Evolutionary conservation across 1,140 invertebrate genomes (phyloP).

Genomic region (Conus ventricosus): DNA sequence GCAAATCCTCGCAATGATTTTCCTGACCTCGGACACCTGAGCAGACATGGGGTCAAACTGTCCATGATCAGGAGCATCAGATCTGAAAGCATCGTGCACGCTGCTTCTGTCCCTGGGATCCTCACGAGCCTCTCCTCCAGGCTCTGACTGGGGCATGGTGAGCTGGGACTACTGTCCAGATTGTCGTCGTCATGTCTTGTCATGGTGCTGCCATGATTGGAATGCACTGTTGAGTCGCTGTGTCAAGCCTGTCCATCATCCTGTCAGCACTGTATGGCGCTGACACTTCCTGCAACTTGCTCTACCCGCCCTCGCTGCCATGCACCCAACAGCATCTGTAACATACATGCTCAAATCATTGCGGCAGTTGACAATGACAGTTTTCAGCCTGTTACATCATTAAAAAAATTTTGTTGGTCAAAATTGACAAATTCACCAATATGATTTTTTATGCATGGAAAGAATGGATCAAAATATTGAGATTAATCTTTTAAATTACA

Average conservation of each 20-base stretch:
- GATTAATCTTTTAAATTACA: too few relatives aligned
- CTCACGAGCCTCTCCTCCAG: neutral
- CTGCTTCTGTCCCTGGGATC: neutral
- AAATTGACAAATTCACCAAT: too few relatives aligned
- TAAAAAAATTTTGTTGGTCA: neutral
- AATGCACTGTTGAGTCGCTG: neutral
- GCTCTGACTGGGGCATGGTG: neutral
- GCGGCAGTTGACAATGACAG: neutral
- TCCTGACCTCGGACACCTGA: neutral
- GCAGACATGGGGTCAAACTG: neutral
- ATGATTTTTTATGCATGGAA: too few relatives aligned
- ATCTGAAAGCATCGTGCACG: neutral
- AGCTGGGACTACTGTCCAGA: neutral
- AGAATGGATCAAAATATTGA: too few relatives aligned
- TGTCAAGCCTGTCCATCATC: neutral
- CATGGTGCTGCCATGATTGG: neutral
- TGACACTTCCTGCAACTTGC: neutral
- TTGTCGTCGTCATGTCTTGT: neutral
- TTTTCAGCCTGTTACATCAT: neutral
- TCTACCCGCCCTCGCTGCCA: neutral
- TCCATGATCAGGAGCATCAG: neutral
- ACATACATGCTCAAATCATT: neutral
- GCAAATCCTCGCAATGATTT: conserved; percentile 11
- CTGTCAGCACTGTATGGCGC: neutral
- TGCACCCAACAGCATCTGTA: neutral